Conservation (phyloP, 2,888 invertebrate genomes). For the Temnothorax unifasciatus region DNA sequence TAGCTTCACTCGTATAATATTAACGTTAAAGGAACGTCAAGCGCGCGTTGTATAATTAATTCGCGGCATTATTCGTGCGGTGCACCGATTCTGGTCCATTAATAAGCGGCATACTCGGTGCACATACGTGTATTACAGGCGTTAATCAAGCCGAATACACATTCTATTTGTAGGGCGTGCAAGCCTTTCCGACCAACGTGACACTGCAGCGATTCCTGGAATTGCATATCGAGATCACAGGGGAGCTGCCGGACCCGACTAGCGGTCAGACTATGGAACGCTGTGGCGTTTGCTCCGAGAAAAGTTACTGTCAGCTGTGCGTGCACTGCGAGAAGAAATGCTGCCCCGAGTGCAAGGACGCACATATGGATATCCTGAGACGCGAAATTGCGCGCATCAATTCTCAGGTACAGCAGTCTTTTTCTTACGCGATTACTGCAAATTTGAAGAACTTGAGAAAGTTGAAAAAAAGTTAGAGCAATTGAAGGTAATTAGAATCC, state of each 20-base stretch:
- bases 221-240: slow-evolving; percentile 96
- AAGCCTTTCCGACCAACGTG: slow-evolving; percentile 97
- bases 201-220: slow-evolving; percentile 98
- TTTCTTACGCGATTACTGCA: neutral
- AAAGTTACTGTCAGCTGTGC: slow-evolving; percentile 95
- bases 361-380: slow-evolving; percentile 97
- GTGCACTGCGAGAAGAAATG: slow-evolving; percentile 99
- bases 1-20: neutral
- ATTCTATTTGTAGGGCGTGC: slow-evolving; percentile 87
- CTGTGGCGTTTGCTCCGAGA: slow-evolving; percentile 97
- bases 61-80: slow-evolving; percentile 14
- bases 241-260: slow-evolving; percentile 96
- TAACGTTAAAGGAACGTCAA: slow-evolving; percentile 7
- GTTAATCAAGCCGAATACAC: slow-evolving; percentile 35
- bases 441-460: neutral
- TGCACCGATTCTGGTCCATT: slow-evolving; percentile 22
- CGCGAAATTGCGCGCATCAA: slow-evolving; percentile 96
- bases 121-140: neutral
- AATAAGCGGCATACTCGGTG: slow-evolving; percentile 19
- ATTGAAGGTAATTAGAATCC: neutral
- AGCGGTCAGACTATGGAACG: slow-evolving; percentile 97
- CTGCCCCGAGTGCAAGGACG: slow-evolving; percentile 98
- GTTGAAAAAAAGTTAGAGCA: neutral
- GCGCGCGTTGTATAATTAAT: slow-evolving; percentile 33
- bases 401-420: slow-evolving; percentile 89